phyloP scores from a whole-genome alignment of 2,888 invertebrate species.

The Eristalinus aeneus region DNA sequence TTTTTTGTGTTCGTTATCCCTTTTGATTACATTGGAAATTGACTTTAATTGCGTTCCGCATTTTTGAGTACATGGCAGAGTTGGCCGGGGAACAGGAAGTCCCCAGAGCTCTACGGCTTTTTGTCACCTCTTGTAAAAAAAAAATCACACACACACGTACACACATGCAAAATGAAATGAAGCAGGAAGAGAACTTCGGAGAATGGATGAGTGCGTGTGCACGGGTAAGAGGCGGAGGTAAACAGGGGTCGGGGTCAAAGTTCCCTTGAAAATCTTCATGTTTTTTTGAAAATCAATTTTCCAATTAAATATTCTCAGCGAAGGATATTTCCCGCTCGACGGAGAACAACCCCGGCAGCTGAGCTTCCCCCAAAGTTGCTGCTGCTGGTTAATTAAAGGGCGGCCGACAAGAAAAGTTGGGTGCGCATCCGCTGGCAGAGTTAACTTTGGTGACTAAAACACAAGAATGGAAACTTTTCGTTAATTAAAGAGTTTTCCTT shows the following conservation, averaged over 20 bases:
- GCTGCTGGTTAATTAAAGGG: conserved; percentile 18
- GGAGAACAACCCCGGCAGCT: neutral
- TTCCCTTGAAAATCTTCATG: neutral
- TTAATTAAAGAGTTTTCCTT: conserved; percentile 18
- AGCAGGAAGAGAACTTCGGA: neutral
- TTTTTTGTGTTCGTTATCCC: conserved; percentile 47
- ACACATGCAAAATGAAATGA: neutral
- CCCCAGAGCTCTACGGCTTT: neutral
- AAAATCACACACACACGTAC: neutral
- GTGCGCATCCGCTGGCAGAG: neutral
- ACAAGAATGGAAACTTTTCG: neutral
- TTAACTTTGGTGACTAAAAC: conserved; percentile 8
- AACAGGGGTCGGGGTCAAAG: neutral
- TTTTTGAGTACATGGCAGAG: conserved; percentile 8
- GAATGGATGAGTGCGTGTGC: neutral
- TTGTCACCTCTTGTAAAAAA: neutral
- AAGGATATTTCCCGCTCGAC: conserved; percentile 6
- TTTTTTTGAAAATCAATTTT: conserved; percentile 37
- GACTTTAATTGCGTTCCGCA: conserved; percentile 58
- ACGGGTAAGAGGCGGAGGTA: neutral
- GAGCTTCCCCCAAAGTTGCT: neutral
- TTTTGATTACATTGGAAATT: conserved; percentile 53
- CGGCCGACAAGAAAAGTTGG: conserved; percentile 8
- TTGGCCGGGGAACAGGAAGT: neutral
- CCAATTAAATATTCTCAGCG: conserved; percentile 29